Base-by-base conservation (phyloP, 2,113 vertebrate genomes). In the Helogale parvula region DNA sequence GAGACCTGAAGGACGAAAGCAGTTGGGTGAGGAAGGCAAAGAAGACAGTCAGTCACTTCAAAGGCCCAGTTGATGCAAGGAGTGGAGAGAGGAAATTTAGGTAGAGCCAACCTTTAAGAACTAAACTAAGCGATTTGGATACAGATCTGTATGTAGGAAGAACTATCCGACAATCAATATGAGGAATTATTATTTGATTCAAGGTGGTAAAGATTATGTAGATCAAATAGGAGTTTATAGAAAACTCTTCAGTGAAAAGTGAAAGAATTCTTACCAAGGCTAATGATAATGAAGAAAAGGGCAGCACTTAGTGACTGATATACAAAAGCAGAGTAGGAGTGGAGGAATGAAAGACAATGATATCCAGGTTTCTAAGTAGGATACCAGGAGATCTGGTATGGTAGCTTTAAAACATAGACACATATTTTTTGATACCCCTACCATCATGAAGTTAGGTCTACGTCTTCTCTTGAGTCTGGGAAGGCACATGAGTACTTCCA, bases 181-280 rank as follows among this genome's bases (percentile, higher is more conserved):
- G 29, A 95, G 2, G 66, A 97, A 81, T 83, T 31, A 96, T 45
- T 84, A 92, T 45, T 96, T 82, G 89, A 93, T 65, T 88, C 50
- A 96, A 97, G 12, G 31, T 66, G 27, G 38, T 14, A 79, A 8
- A 96, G 57, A 80, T 57, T 82, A 91, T 77, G 66, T 7, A 84
- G 41, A 54, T 15, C 41, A 94, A 76, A 35, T 65, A 94, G 79
- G 90, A 94, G 12, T 25, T 88, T 83, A 95, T 38, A 41, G 31
- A 92, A 92, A 88, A 93, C n/a, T 80, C 17, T 71, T 6, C 85
- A 77, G 14, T 86, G 31, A 90, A 60, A 77, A 38, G 38, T 92
- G 14, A 68, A 76, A 69, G 96, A 96, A 96, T 79, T 79, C 35
- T 96, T 92, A 79, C 19, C 50, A 85, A 71, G 5, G 72, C 84